A percentile compares a stretch with the other conserved stretches of the same genome.
phyloP scores from a whole-genome alignment of 2,888 invertebrate species.

The Pollenia labialis region DNA sequence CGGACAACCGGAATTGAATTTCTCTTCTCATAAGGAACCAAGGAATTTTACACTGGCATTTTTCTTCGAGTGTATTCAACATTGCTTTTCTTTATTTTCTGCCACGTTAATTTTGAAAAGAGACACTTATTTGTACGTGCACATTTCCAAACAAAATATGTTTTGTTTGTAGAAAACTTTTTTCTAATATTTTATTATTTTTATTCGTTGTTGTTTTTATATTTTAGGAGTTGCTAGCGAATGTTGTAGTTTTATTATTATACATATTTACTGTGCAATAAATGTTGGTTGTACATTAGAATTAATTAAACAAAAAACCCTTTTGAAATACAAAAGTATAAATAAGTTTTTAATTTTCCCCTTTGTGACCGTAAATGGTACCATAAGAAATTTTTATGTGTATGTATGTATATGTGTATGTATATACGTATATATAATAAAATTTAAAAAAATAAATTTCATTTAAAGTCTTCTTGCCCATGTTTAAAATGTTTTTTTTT shows the following conservation, averaged over 20 bases:
- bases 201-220: not conserved
- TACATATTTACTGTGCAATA: not conserved
- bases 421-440: not conserved
- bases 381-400: not conserved
- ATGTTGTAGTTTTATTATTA: not conserved
- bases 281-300: not conserved
- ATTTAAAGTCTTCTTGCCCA: too few relatives aligned
- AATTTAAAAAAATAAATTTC: too few relatives aligned
- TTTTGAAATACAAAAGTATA: not conserved
- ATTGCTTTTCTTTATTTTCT: constrained; percentile 46
- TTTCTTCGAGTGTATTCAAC: constrained; percentile 14
- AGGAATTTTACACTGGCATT: not conserved
- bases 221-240: not conserved
- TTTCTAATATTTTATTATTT: constrained; percentile 25
- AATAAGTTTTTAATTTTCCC: too few relatives aligned
- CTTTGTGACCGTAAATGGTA: too few relatives aligned
- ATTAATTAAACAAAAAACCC: not conserved
- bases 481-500: too few relatives aligned
- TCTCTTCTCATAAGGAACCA: too few relatives aligned
- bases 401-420: not conserved
- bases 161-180: constrained; percentile 30
- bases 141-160: constrained; percentile 22
- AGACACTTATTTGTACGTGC: constrained; percentile 31
- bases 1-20: too few relatives aligned
- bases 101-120: constrained; percentile 52